Conservation (phyloP, 2,888 invertebrate species). For the Bellardia pandia region DNA sequence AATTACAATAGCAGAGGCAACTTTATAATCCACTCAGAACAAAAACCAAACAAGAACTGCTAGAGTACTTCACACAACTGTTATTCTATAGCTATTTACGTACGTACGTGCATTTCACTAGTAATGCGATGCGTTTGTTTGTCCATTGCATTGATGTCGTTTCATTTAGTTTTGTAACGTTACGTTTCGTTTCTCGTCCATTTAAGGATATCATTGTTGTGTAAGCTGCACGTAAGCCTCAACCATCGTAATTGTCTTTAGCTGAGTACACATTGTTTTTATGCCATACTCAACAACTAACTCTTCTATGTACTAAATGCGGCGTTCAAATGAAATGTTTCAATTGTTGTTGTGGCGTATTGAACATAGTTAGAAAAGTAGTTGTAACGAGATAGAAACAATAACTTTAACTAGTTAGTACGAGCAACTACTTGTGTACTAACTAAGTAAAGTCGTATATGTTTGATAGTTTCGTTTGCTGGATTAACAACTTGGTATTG, state of each 20-base stretch:
- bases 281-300: background rate
- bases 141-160: slow-evolving; percentile 46
- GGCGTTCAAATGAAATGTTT: slow-evolving; percentile 56
- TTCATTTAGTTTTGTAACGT: slow-evolving; percentile 50
- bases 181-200: slow-evolving; percentile 68
- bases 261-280: slow-evolving; percentile 63
- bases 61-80: slow-evolving; percentile 7
- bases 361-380: slow-evolving; percentile 44
- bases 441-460: slow-evolving; percentile 40
- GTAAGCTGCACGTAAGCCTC: slow-evolving; percentile 74
- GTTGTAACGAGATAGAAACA: slow-evolving; percentile 64
- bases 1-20: too few relatives aligned
- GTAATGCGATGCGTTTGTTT: slow-evolving; percentile 65
- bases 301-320: slow-evolving; percentile 11
- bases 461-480: slow-evolving; percentile 67
- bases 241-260: slow-evolving; percentile 73
- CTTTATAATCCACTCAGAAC: too few relatives aligned
- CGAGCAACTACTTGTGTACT: slow-evolving; percentile 48
- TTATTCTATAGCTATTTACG: background rate
- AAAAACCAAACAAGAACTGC: background rate
- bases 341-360: slow-evolving; percentile 45
- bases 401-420: slow-evolving; percentile 60
- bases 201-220: slow-evolving; percentile 75
- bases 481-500: slow-evolving; percentile 70
- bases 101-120: slow-evolving; percentile 33